Evolutionary conservation across 2,113 vertebrate genomes (phyloP).

Genomic region (Myotis lucifugus): DNA sequence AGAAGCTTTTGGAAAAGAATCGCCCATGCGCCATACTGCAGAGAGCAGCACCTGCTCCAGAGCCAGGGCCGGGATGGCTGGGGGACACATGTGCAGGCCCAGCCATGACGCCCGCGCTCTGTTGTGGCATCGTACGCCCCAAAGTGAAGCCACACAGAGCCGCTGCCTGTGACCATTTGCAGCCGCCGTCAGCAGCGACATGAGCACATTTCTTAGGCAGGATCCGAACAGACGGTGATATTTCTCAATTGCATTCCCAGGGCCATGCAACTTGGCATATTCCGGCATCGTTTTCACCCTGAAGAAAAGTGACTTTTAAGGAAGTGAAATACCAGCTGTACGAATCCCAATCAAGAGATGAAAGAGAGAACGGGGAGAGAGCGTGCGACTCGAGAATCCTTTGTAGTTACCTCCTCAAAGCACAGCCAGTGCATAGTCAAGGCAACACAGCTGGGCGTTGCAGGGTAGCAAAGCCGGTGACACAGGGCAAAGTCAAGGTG

Average conservation of each 20-base stretch:
- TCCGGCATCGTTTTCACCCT: background rate
- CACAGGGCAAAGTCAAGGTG: background rate
- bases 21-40: background rate
- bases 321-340: slow-evolving; percentile 46
- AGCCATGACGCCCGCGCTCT: background rate
- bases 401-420: background rate
- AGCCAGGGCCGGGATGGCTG: background rate
- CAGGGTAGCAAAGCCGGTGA: background rate
- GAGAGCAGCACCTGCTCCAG: background rate
- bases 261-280: slow-evolving; percentile 27
- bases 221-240: slow-evolving; percentile 54
- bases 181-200: background rate
- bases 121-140: background rate
- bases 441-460: background rate
- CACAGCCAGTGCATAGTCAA: rapidly evolving
- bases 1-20: slow-evolving; percentile 26
- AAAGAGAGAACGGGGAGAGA: background rate
- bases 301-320: slow-evolving; percentile 56
- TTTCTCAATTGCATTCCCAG: slow-evolving; percentile 50
- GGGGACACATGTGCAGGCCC: background rate
- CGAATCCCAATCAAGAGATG: slow-evolving; percentile 1
- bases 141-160: background rate
- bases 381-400: rapidly evolving
- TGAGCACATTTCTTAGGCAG: slow-evolving; percentile 3
- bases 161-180: background rate